Percentiles rank a stretch among this genome's conserved stretches.
Conservation (phyloP, 2,113 vertebrate genomes). For the Sterna hirundo region DNA sequence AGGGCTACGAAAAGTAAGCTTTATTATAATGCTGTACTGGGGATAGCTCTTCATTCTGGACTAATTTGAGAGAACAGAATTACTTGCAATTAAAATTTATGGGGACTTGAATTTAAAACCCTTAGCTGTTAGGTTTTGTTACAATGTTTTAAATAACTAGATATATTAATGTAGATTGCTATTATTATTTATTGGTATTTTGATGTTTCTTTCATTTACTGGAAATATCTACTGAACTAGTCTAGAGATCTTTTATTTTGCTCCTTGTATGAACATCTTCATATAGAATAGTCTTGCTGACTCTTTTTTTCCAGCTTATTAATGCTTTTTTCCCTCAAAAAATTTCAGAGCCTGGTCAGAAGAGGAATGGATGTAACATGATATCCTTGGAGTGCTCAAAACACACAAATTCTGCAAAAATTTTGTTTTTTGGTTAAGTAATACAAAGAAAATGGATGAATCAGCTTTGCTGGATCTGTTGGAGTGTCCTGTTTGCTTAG, state of each 20-base stretch:
- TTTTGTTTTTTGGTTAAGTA: conserved; percentile 24
- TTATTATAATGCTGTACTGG: neutral
- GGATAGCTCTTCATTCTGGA: neutral
- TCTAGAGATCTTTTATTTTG: neutral
- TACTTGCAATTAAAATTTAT: neutral
- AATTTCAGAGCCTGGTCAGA: conserved; percentile 72
- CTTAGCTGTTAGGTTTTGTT: neutral
- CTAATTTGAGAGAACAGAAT: neutral
- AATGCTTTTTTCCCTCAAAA: conserved; percentile 18
- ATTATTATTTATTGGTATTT: neutral
- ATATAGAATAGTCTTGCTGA: neutral
- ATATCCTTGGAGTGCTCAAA: conserved; percentile 59
- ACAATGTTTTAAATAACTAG: neutral
- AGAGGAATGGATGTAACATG: conserved; percentile 95
- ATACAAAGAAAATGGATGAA: conserved; percentile 88
- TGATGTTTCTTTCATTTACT: neutral
- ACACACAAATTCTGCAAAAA: conserved; percentile 41
- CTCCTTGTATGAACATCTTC: neutral
- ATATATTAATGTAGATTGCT: neutral
- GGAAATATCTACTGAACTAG: neutral
- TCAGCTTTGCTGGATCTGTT: conserved; percentile 94
- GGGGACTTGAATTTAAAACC: neutral
- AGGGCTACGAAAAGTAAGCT: neutral
- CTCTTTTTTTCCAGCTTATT: neutral
- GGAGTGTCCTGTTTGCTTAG: conserved; percentile 97